phyloP scores from a whole-genome alignment of 2,113 vertebrate genomes.

The Piprites chloris region DNA sequence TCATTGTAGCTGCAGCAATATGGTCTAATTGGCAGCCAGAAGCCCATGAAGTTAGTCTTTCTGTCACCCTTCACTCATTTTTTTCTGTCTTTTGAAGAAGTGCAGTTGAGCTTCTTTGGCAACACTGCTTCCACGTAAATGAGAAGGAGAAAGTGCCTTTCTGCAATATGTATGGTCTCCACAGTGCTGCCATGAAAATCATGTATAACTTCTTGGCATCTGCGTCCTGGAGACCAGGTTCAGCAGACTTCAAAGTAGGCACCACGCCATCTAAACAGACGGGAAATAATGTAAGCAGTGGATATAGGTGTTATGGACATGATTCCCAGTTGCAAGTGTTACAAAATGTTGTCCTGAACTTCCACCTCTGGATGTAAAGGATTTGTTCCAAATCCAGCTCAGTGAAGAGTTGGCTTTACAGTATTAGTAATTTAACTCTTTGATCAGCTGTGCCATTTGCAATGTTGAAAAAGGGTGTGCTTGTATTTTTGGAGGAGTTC shows the following conservation, averaged over 20 bases:
- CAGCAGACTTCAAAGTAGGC: background rate
- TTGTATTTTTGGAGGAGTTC: constrained; percentile 1
- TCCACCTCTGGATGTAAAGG: constrained; percentile 33
- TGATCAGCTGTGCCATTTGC: background rate
- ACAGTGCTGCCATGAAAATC: background rate
- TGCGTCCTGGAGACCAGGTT: background rate
- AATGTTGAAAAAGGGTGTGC: background rate
- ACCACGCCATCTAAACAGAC: constrained; percentile 31
- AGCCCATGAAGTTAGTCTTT: background rate
- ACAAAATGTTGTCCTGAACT: constrained; percentile 42
- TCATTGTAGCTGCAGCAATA: background rate
- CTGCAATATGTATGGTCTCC: background rate
- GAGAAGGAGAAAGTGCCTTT: background rate
- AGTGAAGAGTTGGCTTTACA: background rate
- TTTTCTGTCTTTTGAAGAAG: background rate
- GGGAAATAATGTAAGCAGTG: constrained; percentile 53
- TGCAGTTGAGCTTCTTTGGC: background rate
- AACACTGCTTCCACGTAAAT: background rate
- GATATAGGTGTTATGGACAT: background rate
- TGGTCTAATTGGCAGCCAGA: background rate
- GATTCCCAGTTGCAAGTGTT: constrained; percentile 24
- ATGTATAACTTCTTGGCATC: background rate
- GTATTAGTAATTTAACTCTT: constrained; percentile 16
- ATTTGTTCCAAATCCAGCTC: constrained; percentile 39
- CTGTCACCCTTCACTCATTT: background rate